Evolutionary conservation across 2,113 vertebrate genomes (phyloP).

Genomic region (Felis chaus): DNA sequence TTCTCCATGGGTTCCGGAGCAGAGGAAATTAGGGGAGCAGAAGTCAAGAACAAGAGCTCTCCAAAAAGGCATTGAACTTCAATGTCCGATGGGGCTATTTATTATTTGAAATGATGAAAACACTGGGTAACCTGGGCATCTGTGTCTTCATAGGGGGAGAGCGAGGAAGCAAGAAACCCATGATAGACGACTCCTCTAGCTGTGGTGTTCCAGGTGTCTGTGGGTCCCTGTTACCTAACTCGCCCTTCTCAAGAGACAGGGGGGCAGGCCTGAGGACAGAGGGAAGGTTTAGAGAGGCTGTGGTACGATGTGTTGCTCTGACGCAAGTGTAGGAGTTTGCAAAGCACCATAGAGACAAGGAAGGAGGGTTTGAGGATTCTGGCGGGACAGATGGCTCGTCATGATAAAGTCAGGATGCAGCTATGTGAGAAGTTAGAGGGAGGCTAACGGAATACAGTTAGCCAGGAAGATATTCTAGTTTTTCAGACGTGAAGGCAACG

Average conservation of each 20-base stretch:
- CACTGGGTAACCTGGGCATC: background rate
- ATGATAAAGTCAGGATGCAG: background rate
- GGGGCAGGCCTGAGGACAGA: background rate
- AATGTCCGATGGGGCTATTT: background rate
- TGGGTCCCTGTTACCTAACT: background rate
- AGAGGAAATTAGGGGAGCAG: background rate
- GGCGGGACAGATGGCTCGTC: background rate
- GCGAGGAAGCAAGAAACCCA: background rate
- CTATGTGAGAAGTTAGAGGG: background rate
- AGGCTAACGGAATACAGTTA: background rate
- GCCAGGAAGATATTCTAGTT: background rate
- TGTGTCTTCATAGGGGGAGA: background rate
- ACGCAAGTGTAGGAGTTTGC: background rate
- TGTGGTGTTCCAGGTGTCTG: background rate
- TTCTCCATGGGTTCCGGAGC: background rate
- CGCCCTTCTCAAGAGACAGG: background rate
- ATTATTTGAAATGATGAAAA: constrained; percentile 36
- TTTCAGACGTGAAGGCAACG: background rate
- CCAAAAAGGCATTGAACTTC: background rate
- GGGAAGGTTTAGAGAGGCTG: background rate
- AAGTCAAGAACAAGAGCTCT: background rate
- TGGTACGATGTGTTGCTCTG: too few species aligned
- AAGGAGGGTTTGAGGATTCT: background rate
- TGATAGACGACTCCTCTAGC: background rate
- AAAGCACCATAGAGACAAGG: background rate